Base-by-base conservation (phyloP, 2,888 invertebrate genomes). In the Eupithecia insigniata region DNA sequence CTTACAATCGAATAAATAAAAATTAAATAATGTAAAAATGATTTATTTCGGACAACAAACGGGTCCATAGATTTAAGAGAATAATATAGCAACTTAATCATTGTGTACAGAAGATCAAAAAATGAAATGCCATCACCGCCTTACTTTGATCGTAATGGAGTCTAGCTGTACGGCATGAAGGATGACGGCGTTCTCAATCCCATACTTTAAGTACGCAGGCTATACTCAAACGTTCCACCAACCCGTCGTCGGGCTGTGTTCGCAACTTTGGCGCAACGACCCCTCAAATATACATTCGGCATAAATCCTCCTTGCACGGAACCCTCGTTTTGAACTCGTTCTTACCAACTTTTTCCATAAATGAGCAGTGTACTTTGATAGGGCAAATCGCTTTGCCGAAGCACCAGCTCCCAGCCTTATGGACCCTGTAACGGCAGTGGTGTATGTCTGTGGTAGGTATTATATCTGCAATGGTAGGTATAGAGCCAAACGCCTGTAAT, bases 341-440 rank as follows among this genome's bases (percentile, higher is more conserved):
- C 67, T 51, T 70, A 2, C 32, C 70, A 34, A n/a, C 61, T 43
- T 65, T 72, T 68, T 69, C 67, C 18, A 69, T 46, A 73, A 71
- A 69, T 64, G 69, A 73, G 70, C 72, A 60, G 64, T 69, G 67
- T 74, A 72, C 71, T 73, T 71, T 67, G 71, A 76, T 74, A 75
- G 71, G 60, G 71, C 67, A 70, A 72, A 76, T 71, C 76, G 51
- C 70, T 71, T 26, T 66, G 66, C 39, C 30, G 61, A 69, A 76
- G 71, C 60, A 71, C 71, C 62, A 14, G 22, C 26, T n/a, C 26
- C n/a, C 64, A 36, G 69, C 73, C 64, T 69, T 58, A 74, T 77
- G 68, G 73, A 75, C 72, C 72, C 67, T 61, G 68, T 58, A 58
- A 67, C 66, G 61, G 67, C 30, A 68, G 39, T 28, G 73, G 66